A percentile compares a stretch with the other conserved stretches of the same genome.
These are phyloP conservation scores for Pseudomyrmex concolor DNA, from an alignment of 1,140 invertebrate genomes.

Conservation along the genomic window DNA sequence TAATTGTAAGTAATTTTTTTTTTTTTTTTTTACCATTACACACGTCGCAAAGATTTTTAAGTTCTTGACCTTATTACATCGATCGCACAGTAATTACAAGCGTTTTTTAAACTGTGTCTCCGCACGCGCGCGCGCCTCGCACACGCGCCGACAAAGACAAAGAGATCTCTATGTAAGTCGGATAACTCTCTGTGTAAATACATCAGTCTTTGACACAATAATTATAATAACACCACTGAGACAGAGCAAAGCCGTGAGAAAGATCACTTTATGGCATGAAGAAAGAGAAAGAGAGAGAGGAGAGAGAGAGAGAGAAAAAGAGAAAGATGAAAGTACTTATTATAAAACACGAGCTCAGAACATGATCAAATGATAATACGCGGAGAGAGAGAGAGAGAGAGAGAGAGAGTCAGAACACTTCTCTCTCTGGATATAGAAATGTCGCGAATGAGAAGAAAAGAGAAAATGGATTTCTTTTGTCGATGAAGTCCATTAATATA, in stretches of 20 bases:
- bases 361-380: slow-evolving; percentile 57
- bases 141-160: slow-evolving; percentile 56
- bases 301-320: no score
- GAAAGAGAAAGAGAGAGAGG: no score
- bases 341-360: slow-evolving; percentile 63
- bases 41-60: slow-evolving; percentile 62
- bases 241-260: slow-evolving; percentile 71
- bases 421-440: slow-evolving; percentile 23
- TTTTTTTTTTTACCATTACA: no score
- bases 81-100: slow-evolving; percentile 73
- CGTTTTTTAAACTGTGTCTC: slow-evolving; percentile 61
- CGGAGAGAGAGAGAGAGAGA: background rate
- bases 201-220: slow-evolving; percentile 80
- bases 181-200: slow-evolving; percentile 71
- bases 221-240: slow-evolving; percentile 70
- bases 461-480: slow-evolving; percentile 53
- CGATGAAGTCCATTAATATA: slow-evolving; percentile 56
- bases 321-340: slow-evolving; percentile 64
- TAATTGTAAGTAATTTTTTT: slow-evolving; percentile 77
- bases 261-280: slow-evolving; percentile 63
- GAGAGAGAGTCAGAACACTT: background rate
- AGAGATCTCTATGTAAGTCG: slow-evolving; percentile 60
- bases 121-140: slow-evolving; percentile 30
- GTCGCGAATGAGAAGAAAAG: slow-evolving; percentile 55
- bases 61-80: slow-evolving; percentile 63